These are phyloP conservation scores for Timema cristinae DNA, from an alignment of 2,888 invertebrate genomes.

Conservation along the genomic window DNA sequence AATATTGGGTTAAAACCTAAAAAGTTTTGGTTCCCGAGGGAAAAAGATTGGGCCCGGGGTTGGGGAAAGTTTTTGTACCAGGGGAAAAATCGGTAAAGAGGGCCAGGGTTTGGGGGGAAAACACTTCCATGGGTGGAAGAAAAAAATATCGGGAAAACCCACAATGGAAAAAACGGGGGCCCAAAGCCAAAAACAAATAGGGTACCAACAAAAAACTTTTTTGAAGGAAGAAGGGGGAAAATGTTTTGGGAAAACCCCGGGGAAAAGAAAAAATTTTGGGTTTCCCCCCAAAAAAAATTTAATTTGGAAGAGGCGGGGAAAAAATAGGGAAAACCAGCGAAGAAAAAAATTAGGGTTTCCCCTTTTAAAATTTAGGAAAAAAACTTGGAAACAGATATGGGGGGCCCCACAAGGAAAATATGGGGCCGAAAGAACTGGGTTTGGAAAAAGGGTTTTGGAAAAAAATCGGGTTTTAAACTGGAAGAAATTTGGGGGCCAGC, in stretches of 20 bases:
- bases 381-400: slow-evolving; percentile 77
- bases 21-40: slow-evolving; percentile 75
- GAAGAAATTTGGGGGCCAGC: slow-evolving; percentile 55
- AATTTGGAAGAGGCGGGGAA: slow-evolving; percentile 63
- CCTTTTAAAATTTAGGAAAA: slow-evolving; percentile 70
- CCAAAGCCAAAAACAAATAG: slow-evolving; percentile 72
- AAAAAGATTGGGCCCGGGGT: slow-evolving; percentile 72
- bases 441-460: slow-evolving; percentile 56
- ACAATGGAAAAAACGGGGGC: slow-evolving; percentile 78
- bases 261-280: slow-evolving; percentile 75
- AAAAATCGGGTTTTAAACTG: slow-evolving; percentile 61
- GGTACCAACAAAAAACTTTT: slow-evolving; percentile 53
- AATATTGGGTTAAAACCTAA: slow-evolving; percentile 48
- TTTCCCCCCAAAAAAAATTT: slow-evolving; percentile 64
- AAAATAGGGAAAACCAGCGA: slow-evolving; percentile 60
- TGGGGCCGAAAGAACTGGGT: slow-evolving; percentile 69
- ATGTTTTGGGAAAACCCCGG: slow-evolving; percentile 45
- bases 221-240: slow-evolving; percentile 84
- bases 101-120: slow-evolving; percentile 78
- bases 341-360: slow-evolving; percentile 63
- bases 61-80: slow-evolving; percentile 75
- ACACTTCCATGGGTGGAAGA: slow-evolving; percentile 86
- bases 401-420: slow-evolving; percentile 72
- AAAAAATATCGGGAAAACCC: slow-evolving; percentile 81
- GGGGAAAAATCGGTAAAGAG: slow-evolving; percentile 80